Base-by-base conservation (phyloP, 2,888 invertebrate genomes). In the Eupithecia subfuscata region DNA sequence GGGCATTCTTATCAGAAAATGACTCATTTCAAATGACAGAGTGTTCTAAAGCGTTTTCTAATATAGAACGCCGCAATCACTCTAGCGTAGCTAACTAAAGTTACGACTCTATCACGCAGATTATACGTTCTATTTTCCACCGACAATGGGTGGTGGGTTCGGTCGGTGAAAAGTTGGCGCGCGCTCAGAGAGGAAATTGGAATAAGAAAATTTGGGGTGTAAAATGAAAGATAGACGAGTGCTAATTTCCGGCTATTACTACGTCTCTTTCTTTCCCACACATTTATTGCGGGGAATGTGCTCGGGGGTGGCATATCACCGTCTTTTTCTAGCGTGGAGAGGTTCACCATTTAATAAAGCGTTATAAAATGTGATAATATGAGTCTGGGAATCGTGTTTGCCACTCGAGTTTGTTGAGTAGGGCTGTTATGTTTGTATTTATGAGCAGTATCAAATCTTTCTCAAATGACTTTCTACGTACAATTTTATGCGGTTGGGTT, bases 121-220 rank as follows among this genome's bases (percentile, higher is more conserved):
- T 0, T 0, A 40, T 84, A 85, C 69, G 81, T 81, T 76, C 45
- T 63, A 83, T 78, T 86, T 87, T 85, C 37, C 73, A 70, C 22
- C 83, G 80, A 67, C 48, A 18, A 30, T 18, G 14, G 25, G 9
- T 68, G 74, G 78, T 81, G 83, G 85, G 88, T 91, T 92, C 88
- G 80, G 90, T 81, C 82, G 83, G 84, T 86, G 84, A 89, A 89
- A 90, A 89, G 86, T 84, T 82, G 81, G 81, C 86, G 88, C 89
- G 91, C 89, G 91, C 90, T 88, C 91, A 88, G 84, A 92, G 90
- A 92, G 95, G 96, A 96, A 96, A 96, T 96, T 96, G 96, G 96
- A 96, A 96, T 96, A 96, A 96, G 96, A 96, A 96, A 96, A 96
- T 96, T 96, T 96, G 95, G 96, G 96, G 96, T 96, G 96, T 96